Conservation (phyloP, 1,140 invertebrate genomes). For the Drosophila pseudoobscura region DNA sequence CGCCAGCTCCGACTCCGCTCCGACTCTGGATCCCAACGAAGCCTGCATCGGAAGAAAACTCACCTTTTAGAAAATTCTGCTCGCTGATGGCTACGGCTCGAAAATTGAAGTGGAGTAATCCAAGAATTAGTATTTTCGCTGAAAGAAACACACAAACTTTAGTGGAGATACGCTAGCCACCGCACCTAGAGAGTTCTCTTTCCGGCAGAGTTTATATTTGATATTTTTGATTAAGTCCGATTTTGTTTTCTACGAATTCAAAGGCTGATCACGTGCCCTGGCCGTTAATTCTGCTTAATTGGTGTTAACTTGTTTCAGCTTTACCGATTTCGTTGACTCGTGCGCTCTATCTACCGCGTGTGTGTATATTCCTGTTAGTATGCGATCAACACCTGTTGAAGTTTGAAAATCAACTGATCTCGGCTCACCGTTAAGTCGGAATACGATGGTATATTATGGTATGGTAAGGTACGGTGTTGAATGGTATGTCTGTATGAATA, state of each 20-base stretch:
- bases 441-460: too few relatives aligned
- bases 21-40: conserved; percentile 8
- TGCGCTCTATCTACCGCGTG: conserved; percentile 43
- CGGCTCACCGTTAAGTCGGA: neutral
- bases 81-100: conserved; percentile 40
- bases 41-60: conserved; percentile 27
- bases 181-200: conserved; percentile 29
- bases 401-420: conserved; percentile 66
- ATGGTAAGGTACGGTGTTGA: too few relatives aligned
- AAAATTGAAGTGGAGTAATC: conserved; percentile 54
- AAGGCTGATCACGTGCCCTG: conserved; percentile 33
- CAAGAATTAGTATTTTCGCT: conserved; percentile 56
- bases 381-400: conserved; percentile 67
- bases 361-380: conserved; percentile 17
- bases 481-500: too few relatives aligned
- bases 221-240: neutral
- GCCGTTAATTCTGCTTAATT: conserved; percentile 30
- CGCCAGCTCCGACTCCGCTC: conserved; percentile 18
- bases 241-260: neutral
- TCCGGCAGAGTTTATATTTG: conserved; percentile 28
- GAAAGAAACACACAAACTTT: conserved; percentile 71
- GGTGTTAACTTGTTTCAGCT: conserved; percentile 18
- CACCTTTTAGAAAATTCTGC: conserved; percentile 49
- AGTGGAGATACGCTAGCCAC: conserved; percentile 46
- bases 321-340: conserved; percentile 59